Evolutionary conservation across 2,113 vertebrate species (phyloP).

Genomic region (Alethe diademata): DNA sequence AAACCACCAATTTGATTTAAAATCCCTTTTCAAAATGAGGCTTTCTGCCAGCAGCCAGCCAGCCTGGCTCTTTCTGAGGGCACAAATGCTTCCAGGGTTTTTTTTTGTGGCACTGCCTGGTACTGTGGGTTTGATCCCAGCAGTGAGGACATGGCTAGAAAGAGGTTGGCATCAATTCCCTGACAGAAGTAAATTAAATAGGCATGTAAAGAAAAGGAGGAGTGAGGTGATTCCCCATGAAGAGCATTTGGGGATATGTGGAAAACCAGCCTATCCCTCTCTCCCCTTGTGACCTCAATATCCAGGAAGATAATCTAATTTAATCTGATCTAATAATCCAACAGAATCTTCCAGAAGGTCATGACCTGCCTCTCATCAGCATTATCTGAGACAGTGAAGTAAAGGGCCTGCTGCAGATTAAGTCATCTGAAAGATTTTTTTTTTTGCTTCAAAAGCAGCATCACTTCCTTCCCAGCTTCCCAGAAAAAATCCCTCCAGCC

Average conservation of each 20-base stretch:
- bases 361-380: background rate
- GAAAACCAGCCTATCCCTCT: background rate
- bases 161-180: background rate
- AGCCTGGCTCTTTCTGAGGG: background rate
- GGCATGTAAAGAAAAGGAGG: background rate
- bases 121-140: background rate
- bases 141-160: background rate
- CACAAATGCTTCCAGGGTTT: background rate
- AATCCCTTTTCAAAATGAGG: background rate
- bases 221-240: background rate
- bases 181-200: background rate
- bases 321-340: background rate
- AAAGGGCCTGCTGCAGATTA: background rate
- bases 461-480: background rate
- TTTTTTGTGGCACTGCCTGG: background rate
- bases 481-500: background rate
- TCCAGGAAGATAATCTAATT: background rate
- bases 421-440: background rate
- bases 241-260: background rate
- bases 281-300: background rate
- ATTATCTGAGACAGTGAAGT: background rate
- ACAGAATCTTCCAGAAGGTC: background rate
- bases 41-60: background rate
- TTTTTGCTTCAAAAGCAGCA: background rate
- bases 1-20: background rate